Conservation (phyloP, 1,140 invertebrate genomes). For the Melipona quadrifasciata region DNA sequence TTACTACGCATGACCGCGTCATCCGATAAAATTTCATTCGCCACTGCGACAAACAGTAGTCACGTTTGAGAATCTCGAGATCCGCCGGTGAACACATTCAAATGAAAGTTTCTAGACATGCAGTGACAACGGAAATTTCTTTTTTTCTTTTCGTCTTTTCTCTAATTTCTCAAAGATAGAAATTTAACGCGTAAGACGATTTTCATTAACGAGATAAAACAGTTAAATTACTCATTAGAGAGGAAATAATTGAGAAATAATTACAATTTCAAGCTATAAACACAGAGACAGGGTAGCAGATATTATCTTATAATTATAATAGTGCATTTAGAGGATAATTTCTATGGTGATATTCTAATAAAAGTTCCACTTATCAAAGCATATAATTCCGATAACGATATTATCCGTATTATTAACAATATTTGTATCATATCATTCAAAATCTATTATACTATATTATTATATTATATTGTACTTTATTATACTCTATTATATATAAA, state of each 20-base stretch:
- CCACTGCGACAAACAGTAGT: neutral
- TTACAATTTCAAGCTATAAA: neutral
- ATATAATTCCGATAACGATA: neutral
- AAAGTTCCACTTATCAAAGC: neutral
- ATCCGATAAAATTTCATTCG: conserved; percentile 21
- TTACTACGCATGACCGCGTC: conserved; percentile 3
- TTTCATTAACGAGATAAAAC: neutral
- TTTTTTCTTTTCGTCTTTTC: neutral
- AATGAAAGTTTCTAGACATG: neutral
- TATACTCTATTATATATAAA: too few relatives aligned
- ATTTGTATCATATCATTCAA: too few relatives aligned
- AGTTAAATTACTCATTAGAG: neutral
- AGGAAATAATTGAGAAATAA: neutral
- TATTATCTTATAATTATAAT: too few relatives aligned
- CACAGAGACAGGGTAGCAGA: too few relatives aligned
- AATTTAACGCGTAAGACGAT: neutral
- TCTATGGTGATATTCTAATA: too few relatives aligned
- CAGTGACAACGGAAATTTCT: too few relatives aligned
- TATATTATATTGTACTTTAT: too few relatives aligned
- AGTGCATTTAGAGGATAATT: too few relatives aligned
- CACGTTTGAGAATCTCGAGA: conserved; percentile 1
- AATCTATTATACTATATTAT: too few relatives aligned
- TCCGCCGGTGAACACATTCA: neutral
- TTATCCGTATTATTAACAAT: too few relatives aligned
- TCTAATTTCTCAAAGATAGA: neutral